phyloP scores from a whole-genome alignment of 1,140 invertebrate species.

The Scylla paramamosain region DNA sequence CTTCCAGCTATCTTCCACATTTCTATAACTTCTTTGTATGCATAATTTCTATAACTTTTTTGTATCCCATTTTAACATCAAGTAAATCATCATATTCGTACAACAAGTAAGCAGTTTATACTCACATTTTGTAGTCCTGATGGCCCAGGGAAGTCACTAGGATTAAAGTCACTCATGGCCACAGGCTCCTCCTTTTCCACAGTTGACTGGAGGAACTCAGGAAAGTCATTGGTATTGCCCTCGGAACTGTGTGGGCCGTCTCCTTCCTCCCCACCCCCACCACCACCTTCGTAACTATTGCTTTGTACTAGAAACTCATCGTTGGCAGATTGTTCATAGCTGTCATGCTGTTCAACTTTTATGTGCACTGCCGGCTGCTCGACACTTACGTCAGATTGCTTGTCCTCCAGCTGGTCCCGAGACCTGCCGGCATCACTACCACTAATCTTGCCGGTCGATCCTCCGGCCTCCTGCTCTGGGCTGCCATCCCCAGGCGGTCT shows the following conservation, averaged over 20 bases:
- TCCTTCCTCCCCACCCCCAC: constrained; percentile 65
- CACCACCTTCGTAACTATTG: constrained; percentile 64
- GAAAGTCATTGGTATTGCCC: constrained; percentile 70
- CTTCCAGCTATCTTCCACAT: too few species aligned
- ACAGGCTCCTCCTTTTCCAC: constrained; percentile 71
- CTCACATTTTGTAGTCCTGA: constrained; percentile 72
- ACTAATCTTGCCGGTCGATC: not conserved
- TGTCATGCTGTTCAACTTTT: constrained; percentile 64
- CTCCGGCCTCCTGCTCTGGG: constrained; percentile 37
- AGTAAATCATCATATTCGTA: too few species aligned
- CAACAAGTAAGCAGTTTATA: not conserved
- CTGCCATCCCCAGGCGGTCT: constrained; percentile 64
- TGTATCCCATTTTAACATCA: too few species aligned
- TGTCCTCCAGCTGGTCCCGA: constrained; percentile 48
- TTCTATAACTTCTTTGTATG: too few species aligned
- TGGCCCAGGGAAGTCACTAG: constrained; percentile 68
- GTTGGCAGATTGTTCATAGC: constrained; percentile 56
- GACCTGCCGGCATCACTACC: not conserved
- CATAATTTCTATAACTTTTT: too few species aligned
- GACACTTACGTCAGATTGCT: constrained; percentile 35
- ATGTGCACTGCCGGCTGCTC: constrained; percentile 51
- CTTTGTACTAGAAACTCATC: constrained; percentile 66
- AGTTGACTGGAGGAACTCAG: constrained; percentile 72
- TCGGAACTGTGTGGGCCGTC: constrained; percentile 60
- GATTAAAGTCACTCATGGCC: constrained; percentile 71